Base-by-base conservation (phyloP, 2,888 invertebrate species). In the Papilio gigon region DNA sequence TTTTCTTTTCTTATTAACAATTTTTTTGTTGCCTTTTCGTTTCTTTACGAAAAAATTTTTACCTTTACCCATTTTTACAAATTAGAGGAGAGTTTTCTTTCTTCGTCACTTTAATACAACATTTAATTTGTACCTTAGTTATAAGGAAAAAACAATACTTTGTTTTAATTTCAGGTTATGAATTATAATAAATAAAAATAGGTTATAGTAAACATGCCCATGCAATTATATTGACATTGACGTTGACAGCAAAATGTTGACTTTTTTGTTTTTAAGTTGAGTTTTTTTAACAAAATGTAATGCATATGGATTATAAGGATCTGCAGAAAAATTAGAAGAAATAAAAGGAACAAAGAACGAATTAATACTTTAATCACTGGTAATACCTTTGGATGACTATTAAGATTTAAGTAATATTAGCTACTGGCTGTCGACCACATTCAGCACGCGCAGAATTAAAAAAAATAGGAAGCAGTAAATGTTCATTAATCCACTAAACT, bases 51-150 rank as follows among this genome's bases (percentile, higher is more conserved):
- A 70, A 71, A 74, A 77, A 67, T 83, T 88, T 71, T 84, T 88
- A 20, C 81, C 78, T 69, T 85, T 89, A 68, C 80, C 85, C 87
- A 87, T 88, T 61, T 63, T 78, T 53, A 44, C 11, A 5, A 47
- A 17, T 17, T 35, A n/a, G 27, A 22, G 27, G 22, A 63, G 9
- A 30, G n/a, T 30, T 27, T 30, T 56, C 30, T 53, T 53, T 17
- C 53, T n/a, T n/a, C 11, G 53, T 30, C 9, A 56, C 30, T 56
- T n/a, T 17, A 56, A 14, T n/a, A 30, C 22, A 56, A 9, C 4
- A 17, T 11, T 17, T 2, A 9, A 30, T 17, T 30, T 17, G 17
- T 17, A 17, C 9, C 17, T 30, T 6, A n/a, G 27, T 8, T 8
- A 0, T n/a, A 44, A 44, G 9, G 6, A 20, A 33, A 59, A 20